Base-by-base conservation (phyloP, 2,113 vertebrate genomes). In the Hydropotes inermis region DNA sequence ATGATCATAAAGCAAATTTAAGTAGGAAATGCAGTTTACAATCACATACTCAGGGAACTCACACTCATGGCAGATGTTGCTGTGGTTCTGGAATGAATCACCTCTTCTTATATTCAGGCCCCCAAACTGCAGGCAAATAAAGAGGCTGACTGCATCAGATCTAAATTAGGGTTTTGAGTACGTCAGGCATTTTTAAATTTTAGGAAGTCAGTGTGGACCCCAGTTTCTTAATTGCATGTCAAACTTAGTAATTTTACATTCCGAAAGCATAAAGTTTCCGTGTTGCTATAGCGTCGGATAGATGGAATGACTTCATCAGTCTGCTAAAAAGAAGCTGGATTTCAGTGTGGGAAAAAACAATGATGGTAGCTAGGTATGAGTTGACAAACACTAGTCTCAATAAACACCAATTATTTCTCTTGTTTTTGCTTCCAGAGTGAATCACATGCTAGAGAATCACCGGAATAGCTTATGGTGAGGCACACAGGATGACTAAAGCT, bases 381-480 rank as follows among this genome's bases (percentile, higher is more conserved):
- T 14, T 91, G 88, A 91, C 50, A 96, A 95, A 95, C 25, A 81
- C 57, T 25, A 57, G 85, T 57, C 28, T 97, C 82, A 27, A 67
- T 96, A 85, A 96, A 83, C 33, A 98, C 52, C 50, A 91, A 95
- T 92, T 97, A 98, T 93, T 93, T 88, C 85, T 47, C 36, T 88
- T 95, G 27, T 78, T 97, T 96, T 95, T 98, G 81, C 87, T 86
- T 97, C 95, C 84, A 88, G 58, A 90, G 43, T 97, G 87, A 98
- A 82, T 95, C 84, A 95, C 16, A 43, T 54, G 25, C 9, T 79
- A 85, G 28, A 94, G 54, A 85, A 79, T 96, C 36, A 81, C 86
- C 2, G n/a, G 36, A 96, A 95, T 92, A 86, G 25, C 55, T 88
- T 92, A 52, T 1, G 55, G n/a, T 43, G 45, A 96, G 55, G 70